Conservation (phyloP, 1,140 invertebrate species). For the Phymorhynchus buccinoides region DNA sequence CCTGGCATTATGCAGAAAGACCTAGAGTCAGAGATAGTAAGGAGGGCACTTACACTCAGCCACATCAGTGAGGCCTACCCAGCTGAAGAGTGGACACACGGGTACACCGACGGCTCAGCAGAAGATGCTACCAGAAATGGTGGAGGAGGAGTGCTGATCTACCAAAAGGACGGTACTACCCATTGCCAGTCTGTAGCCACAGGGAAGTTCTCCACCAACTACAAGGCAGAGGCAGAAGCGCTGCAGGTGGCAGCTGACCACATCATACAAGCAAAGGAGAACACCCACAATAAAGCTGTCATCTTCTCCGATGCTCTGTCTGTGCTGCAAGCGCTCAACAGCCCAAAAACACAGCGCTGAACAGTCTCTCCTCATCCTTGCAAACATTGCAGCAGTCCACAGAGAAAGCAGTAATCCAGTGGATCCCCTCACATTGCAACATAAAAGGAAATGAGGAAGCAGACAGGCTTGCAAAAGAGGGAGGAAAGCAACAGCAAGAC, state of each 20-base stretch:
- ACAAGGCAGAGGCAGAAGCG: background rate
- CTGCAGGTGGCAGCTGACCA: background rate
- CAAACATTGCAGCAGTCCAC: background rate
- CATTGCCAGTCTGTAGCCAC: background rate
- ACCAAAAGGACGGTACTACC: background rate
- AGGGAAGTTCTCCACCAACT: background rate
- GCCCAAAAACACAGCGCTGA: background rate
- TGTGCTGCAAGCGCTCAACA: background rate
- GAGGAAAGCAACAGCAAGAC: background rate
- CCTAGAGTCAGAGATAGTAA: background rate
- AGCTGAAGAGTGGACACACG: background rate
- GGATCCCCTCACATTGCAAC: slow-evolving; percentile 4
- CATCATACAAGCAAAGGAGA: background rate
- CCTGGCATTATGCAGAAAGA: too few species aligned
- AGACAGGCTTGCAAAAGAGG: background rate
- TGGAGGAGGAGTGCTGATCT: background rate
- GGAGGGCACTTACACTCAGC: background rate
- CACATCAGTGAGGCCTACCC: background rate
- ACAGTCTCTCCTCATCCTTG: background rate
- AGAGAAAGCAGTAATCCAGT: background rate
- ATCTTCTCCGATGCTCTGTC: background rate
- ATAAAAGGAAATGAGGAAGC: background rate
- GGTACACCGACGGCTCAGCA: background rate
- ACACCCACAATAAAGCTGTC: background rate
- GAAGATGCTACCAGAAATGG: background rate